Conservation (phyloP, 2,797 vertebrate genomes). For the Danionella dracula region DNA sequence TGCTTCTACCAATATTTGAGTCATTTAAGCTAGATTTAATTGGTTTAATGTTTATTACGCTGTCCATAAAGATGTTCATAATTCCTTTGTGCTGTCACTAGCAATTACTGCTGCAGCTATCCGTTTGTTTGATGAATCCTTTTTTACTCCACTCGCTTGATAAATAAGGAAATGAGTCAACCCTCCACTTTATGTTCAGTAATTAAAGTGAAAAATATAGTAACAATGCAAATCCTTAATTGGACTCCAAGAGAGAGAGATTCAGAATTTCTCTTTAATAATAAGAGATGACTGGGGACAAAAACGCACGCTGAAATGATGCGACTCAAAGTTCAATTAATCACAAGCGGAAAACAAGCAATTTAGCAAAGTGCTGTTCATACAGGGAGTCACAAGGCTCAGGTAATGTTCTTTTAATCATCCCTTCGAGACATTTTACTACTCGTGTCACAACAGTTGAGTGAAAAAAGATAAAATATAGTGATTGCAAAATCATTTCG, state of each 20-base stretch:
- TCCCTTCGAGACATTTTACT: conserved; percentile 82
- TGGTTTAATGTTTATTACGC: conserved; percentile 88
- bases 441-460: conserved; percentile 55
- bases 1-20: conserved; percentile 66
- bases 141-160: conserved; percentile 86
- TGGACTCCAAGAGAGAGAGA: conserved; percentile 99
- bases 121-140: conserved; percentile 97
- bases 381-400: conserved; percentile 89
- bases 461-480: conserved; percentile 11
- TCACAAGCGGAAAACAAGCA: conserved; percentile 95
- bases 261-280: conserved; percentile 99
- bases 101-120: conserved; percentile 93
- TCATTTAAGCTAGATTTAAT: conserved; percentile 84
- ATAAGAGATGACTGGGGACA: conserved; percentile 98
- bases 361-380: conserved; percentile 89
- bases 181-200: conserved; percentile 90
- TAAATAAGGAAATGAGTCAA: conserved; percentile 98
- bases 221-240: conserved; percentile 99
- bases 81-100: conserved; percentile 77
- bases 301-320: conserved; percentile 98
- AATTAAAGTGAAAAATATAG: conserved; percentile 99
- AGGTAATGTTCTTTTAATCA: conserved; percentile 99
- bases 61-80: conserved; percentile 83
- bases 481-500: conserved; percentile 36
- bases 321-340: conserved; percentile 94